Conservation (phyloP, 2,797 vertebrate genomes). For the Phoeniculus purpureus region DNA sequence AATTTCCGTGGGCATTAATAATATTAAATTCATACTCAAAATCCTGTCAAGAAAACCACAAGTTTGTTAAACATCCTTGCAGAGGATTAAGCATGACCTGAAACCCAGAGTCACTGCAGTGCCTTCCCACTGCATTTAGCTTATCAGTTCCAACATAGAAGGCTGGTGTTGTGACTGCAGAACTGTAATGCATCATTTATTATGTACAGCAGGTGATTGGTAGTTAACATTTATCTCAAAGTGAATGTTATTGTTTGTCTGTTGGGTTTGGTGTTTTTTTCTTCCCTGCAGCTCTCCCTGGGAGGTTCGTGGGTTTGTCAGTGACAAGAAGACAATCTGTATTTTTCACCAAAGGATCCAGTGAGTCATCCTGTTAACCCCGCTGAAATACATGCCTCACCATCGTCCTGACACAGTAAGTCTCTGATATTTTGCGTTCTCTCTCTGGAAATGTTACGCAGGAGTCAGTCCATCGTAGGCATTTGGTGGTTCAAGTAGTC, state of each 20-base stretch:
- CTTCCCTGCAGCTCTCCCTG: conserved; percentile 44
- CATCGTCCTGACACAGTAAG: conserved; percentile 50
- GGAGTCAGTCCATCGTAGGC: neutral
- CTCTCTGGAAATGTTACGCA: conserved; percentile 3
- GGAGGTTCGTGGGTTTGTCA: conserved; percentile 79
- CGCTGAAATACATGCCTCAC: conserved; percentile 40
- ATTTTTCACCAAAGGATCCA: conserved; percentile 77
- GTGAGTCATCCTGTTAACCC: conserved; percentile 88
- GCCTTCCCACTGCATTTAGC: neutral
- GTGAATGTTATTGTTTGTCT: conserved; percentile 20
- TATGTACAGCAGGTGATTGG: conserved; percentile 30
- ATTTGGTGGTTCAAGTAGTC: neutral
- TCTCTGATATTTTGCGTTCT: neutral
- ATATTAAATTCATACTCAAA: neutral
- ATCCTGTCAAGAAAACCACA: neutral
- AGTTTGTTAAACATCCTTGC: neutral
- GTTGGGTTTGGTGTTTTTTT: neutral
- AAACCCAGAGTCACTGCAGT: neutral
- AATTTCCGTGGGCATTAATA: neutral
- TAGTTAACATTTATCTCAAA: conserved; percentile 35
- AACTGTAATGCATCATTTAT: conserved; percentile 33
- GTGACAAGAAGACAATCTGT: conserved; percentile 85
- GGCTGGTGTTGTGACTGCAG: neutral
- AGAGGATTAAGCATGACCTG: neutral
- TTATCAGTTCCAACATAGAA: neutral